Base-by-base conservation (phyloP, 2,113 vertebrate genomes). In the Nibea albiflora region DNA sequence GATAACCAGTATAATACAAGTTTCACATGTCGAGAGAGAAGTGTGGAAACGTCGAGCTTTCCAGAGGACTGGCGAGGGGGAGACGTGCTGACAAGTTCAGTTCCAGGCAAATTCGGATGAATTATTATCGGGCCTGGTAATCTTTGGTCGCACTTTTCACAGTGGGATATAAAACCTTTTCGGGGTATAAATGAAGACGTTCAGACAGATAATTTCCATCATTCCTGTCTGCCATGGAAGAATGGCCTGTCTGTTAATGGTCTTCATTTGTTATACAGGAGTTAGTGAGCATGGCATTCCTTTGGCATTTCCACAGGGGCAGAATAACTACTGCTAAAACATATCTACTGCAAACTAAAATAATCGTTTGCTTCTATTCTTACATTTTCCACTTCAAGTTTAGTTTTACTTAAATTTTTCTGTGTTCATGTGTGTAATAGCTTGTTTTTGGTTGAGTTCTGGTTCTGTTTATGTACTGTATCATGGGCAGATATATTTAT, bases 41-140 rank as follows among this genome's bases (percentile, higher is more conserved):
- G 78, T 83, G 83, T 73, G 88, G 88, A 90, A 89, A 88, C 20
- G 15, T 12, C 11, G 62, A 75, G 64, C 79, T 84, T 83, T 88
- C 83, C 80, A 86, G 57, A 83, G 10, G 76, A 69, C 44, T 22
- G 39, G 0, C 31, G n/a, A 66, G 47, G 11, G 26, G 22, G 61
- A 28, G 67, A 75, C 22, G 60, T 87, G 92, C 67, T 84, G 88
- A 92, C 83, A 90, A 79, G 83, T 61, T 85, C 82, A 82, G 78
- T 76, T 91, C 52, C 89, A 81, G 85, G 63, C 61, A 79, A 82
- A 85, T 79, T 78, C 16, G 10, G 64, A 86, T 89, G 84, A 88
- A 62, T 88, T 78, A 85, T 89, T 80, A 74, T 67, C 16, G 7
- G 57, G 42, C 46, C 64, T 77, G 52, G 17, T 80, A 56, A 85